phyloP scores from a whole-genome alignment of 2,113 vertebrate species.

The Siphamia tubifer region DNA sequence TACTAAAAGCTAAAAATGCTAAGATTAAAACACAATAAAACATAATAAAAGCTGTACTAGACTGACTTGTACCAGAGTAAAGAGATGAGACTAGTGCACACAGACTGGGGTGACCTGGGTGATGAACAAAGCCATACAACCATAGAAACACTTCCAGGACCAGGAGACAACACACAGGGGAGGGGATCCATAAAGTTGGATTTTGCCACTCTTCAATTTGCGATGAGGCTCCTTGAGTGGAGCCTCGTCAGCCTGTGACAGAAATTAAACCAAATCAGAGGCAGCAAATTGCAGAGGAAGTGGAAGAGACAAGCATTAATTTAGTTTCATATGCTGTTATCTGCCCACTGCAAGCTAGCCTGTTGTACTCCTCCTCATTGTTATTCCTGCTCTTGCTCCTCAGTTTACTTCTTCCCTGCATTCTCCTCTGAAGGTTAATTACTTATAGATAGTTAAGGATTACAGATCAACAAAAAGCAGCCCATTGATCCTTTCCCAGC shows the following conservation, averaged over 20 bases:
- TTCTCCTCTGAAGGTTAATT: constrained; percentile 84
- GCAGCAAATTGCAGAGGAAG: constrained; percentile 32
- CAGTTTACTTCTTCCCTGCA: constrained; percentile 62
- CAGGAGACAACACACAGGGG: too few species aligned
- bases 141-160: too few species aligned
- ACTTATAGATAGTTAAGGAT: constrained; percentile 86
- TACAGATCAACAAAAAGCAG: constrained; percentile 79
- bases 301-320: constrained; percentile 31
- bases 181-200: too few species aligned
- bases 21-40: too few species aligned
- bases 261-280: constrained; percentile 37
- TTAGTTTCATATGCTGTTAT: constrained; percentile 29
- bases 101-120: too few species aligned
- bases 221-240: too few species aligned
- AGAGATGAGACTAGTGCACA: too few species aligned
- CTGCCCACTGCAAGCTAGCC: constrained; percentile 20
- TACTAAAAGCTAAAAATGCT: too few species aligned
- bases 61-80: too few species aligned
- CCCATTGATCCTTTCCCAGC: constrained; percentile 80
- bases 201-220: too few species aligned
- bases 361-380: constrained; percentile 54
- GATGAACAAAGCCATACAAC: too few species aligned
- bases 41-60: too few species aligned
- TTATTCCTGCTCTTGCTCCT: constrained; percentile 65
- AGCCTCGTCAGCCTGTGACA: not conserved